phyloP scores from a whole-genome alignment of 1,140 invertebrate genomes.

The Microplitis demolitor region DNA sequence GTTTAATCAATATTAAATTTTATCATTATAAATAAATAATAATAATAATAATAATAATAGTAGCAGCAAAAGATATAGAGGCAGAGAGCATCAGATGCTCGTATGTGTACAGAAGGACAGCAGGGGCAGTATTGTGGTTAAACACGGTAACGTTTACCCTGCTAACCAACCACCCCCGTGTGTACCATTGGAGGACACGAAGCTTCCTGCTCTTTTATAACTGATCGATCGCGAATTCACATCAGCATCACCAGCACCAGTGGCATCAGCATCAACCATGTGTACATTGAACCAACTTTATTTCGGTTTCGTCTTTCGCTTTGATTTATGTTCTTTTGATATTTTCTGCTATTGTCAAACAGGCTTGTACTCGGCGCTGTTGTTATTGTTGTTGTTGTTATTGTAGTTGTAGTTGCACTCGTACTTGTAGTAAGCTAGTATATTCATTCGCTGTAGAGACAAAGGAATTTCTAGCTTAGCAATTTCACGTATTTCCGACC shows the following conservation, averaged over 20 bases:
- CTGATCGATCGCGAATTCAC: slow-evolving; percentile 4
- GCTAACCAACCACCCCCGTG: slow-evolving; percentile 22
- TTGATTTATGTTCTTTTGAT: slow-evolving; percentile 4
- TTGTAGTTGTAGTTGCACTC: no score
- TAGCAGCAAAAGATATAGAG: not conserved
- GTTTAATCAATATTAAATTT: no score
- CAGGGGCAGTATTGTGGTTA: slow-evolving; percentile 17
- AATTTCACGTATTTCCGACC: slow-evolving; percentile 13
- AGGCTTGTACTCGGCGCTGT: no score
- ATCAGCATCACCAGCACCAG: not conserved
- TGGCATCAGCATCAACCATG: not conserved
- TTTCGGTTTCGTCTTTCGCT: not conserved
- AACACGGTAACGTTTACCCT: slow-evolving; percentile 26
- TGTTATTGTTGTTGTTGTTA: no score
- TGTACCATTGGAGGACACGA: not conserved
- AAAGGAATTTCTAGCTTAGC: slow-evolving; percentile 8
- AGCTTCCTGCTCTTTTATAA: slow-evolving; percentile 5
- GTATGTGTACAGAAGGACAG: slow-evolving; percentile 19
- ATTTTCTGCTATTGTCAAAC: not conserved
- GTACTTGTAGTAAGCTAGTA: not conserved
- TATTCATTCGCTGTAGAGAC: not conserved
- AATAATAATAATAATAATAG: not conserved
- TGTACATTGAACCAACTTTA: not conserved
- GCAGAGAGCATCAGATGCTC: not conserved
- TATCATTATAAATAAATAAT: not conserved